phyloP scores from a whole-genome alignment of 2,113 vertebrate genomes.

The Calonectris borealis region DNA sequence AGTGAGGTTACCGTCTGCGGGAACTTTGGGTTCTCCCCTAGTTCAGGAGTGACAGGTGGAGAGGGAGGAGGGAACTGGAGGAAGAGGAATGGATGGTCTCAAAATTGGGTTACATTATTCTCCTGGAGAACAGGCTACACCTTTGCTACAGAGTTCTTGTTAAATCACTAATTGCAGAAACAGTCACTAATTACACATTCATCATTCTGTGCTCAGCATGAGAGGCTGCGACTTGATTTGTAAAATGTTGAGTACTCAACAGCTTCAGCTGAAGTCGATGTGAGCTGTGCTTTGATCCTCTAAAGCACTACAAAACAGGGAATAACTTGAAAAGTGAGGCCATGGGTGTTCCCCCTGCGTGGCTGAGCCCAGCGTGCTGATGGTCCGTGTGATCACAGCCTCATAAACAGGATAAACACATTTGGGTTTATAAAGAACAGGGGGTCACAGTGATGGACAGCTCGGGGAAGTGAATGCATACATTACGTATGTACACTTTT shows the following conservation, averaged over 20 bases:
- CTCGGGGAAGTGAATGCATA: neutral
- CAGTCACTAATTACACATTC: neutral
- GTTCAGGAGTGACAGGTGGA: neutral
- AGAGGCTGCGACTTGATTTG: neutral
- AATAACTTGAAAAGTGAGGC: neutral
- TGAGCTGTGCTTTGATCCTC: neutral
- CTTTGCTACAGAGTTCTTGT: neutral
- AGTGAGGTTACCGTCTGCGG: fast-evolving
- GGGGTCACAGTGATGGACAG: neutral
- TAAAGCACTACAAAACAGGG: neutral
- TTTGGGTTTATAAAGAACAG: neutral
- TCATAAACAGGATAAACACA: neutral
- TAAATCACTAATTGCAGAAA: neutral
- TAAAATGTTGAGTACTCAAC: neutral
- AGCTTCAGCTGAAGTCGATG: neutral
- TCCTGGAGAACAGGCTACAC: neutral
- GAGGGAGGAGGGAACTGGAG: neutral
- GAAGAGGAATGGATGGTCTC: neutral
- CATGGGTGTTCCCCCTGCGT: fast-evolving
- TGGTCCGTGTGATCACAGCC: neutral
- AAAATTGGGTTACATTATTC: neutral
- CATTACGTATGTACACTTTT: neutral
- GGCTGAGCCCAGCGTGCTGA: fast-evolving
- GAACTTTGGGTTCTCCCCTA: neutral
- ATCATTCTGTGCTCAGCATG: neutral